phyloP scores from a whole-genome alignment of 2,797 vertebrate species.

The Linurgus olivaceus region DNA sequence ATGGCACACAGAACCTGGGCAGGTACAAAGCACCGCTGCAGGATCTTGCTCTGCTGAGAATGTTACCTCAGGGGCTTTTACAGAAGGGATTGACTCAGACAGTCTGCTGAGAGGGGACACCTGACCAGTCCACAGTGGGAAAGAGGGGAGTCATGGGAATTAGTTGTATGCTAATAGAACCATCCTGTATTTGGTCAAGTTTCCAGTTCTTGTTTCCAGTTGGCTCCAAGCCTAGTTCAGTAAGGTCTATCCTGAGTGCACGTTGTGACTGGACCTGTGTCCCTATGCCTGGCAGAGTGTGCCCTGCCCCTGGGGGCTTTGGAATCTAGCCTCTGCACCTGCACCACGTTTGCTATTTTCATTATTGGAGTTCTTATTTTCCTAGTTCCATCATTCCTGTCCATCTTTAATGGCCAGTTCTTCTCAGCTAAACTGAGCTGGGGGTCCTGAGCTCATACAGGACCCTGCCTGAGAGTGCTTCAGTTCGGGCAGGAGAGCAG shows the following conservation, averaged over 20 bases:
- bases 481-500: rapidly evolving
- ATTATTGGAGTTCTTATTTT: neutral
- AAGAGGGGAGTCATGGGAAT: neutral
- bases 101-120: neutral
- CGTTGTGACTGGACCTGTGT: neutral
- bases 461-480: rapidly evolving
- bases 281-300: neutral
- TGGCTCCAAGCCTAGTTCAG: neutral
- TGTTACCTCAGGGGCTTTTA: neutral
- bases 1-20: rapidly evolving
- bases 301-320: neutral
- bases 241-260: neutral
- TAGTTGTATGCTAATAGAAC: neutral
- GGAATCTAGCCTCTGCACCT: neutral
- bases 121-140: neutral
- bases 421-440: neutral
- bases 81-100: neutral
- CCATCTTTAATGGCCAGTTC: neutral
- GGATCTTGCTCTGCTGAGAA: neutral
- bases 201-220: neutral
- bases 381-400: neutral
- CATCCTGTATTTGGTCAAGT: neutral
- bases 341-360: neutral
- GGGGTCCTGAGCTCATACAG: neutral
- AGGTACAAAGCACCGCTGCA: neutral